A percentile compares a stretch with the other conserved stretches of the same genome.
Conservation (phyloP, 35 echinoderm and acorn worm species). For the Ptychodera flava region DNA sequence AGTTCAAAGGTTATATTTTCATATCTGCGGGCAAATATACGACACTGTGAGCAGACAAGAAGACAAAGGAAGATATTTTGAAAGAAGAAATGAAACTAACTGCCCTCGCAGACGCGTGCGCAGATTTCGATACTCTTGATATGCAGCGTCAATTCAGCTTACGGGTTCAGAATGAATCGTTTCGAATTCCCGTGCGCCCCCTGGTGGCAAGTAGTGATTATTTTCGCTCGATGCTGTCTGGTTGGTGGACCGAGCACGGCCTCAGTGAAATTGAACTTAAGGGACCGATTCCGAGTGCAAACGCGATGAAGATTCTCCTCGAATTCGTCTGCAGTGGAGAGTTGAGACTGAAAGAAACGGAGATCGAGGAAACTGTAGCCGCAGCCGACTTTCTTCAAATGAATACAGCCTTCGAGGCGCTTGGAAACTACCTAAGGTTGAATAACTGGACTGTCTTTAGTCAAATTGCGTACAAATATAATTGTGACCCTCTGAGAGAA, state of each 20-base stretch:
- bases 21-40: too few species aligned
- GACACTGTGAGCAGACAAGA: too few species aligned
- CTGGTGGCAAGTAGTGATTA: not conserved
- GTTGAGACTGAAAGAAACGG: not conserved
- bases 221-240: not conserved
- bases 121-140: too few species aligned
- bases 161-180: not conserved
- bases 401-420: not conserved
- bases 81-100: too few species aligned
- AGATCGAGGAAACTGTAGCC: not conserved
- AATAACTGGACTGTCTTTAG: not conserved
- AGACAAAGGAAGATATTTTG: too few species aligned
- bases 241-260: not conserved
- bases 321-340: not conserved
- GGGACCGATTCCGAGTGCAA: not conserved
- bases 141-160: too few species aligned
- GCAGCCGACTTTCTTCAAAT: not conserved
- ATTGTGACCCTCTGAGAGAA: not conserved
- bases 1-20: too few species aligned
- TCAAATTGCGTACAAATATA: not conserved
- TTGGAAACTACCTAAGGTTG: not conserved
- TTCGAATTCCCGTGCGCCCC: not conserved
- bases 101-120: too few species aligned
- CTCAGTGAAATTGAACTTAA: not conserved
- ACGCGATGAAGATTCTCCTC: not conserved